These are phyloP conservation scores for Cottus gobio DNA, from an alignment of 2,113 vertebrate species.

Conservation along the genomic window DNA sequence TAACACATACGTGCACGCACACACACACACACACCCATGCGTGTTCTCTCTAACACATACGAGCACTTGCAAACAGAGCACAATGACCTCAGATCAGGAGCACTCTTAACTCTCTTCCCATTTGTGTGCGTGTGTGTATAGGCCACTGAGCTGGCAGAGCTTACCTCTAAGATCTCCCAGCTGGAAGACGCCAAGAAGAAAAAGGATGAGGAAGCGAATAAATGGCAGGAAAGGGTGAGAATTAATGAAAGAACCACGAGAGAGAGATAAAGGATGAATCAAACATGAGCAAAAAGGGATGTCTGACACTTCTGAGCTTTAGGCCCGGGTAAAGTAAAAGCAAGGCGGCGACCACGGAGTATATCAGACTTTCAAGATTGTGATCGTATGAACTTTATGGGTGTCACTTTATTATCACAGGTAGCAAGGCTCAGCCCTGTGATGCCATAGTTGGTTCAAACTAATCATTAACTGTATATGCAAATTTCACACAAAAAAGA, in stretches of 20 bases:
- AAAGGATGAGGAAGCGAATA: conserved; percentile 91
- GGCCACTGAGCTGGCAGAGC: conserved; percentile 93
- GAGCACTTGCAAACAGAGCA: conserved; percentile 38
- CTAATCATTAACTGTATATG: not conserved
- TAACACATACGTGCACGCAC: conserved; percentile 1
- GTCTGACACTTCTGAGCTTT: conserved; percentile 44
- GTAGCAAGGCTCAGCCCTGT: not conserved
- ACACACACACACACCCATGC: conserved; percentile 22
- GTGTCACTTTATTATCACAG: not conserved
- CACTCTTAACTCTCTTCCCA: conserved; percentile 62
- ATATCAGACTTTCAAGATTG: conserved; percentile 4
- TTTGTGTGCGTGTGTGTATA: conserved; percentile 74
- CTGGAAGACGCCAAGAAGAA: conserved; percentile 93
- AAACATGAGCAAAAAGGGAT: conserved; percentile 62
- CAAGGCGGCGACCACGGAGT: not conserved
- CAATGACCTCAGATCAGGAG: conserved; percentile 66
- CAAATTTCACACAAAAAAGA: not conserved
- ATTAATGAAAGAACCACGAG: conserved; percentile 51
- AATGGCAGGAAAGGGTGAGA: conserved; percentile 95
- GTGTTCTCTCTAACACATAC: conserved; percentile 1
- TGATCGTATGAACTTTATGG: not conserved
- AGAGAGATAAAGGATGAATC: conserved; percentile 58
- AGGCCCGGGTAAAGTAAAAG: conserved; percentile 17
- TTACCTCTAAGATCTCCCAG: conserved; percentile 92
- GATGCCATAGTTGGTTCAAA: not conserved